Conservation (phyloP, 1,140 invertebrate species). For the Scylla paramamosain region DNA sequence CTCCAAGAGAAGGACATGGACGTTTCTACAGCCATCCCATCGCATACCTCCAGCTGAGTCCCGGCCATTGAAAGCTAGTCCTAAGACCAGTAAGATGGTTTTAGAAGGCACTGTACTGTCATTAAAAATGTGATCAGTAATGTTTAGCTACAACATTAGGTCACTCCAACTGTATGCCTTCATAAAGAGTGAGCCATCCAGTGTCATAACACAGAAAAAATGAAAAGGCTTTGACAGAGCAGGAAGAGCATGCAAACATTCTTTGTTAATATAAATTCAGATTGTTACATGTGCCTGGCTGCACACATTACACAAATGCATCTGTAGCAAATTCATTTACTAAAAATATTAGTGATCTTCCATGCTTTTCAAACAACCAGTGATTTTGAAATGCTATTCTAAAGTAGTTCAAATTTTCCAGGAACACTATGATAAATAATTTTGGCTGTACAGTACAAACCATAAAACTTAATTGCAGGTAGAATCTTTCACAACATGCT, state of each 20-base stretch:
- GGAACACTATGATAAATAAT: background rate
- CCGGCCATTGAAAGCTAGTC: constrained; percentile 81
- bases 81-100: constrained; percentile 76
- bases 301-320: too few relatives aligned
- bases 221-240: background rate
- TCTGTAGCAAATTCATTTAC: background rate
- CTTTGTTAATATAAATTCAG: background rate
- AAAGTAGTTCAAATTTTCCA: constrained; percentile 2
- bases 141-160: background rate
- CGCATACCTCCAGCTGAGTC: constrained; percentile 78
- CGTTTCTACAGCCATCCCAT: constrained; percentile 81
- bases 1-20: constrained; percentile 80
- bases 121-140: background rate
- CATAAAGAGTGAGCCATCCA: background rate
- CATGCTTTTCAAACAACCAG: background rate
- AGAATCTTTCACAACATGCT: constrained; percentile 5
- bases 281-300: background rate
- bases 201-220: background rate
- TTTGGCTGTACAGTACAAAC: constrained; percentile 22
- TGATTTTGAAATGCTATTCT: background rate
- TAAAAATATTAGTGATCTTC: background rate
- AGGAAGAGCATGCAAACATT: background rate
- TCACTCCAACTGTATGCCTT: background rate
- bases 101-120: constrained; percentile 45
- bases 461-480: constrained; percentile 23